A percentile compares a stretch with the other conserved stretches of the same genome.
Evolutionary conservation across 2,888 invertebrate genomes (phyloP).

Genomic region (Crematogaster levior): DNA sequence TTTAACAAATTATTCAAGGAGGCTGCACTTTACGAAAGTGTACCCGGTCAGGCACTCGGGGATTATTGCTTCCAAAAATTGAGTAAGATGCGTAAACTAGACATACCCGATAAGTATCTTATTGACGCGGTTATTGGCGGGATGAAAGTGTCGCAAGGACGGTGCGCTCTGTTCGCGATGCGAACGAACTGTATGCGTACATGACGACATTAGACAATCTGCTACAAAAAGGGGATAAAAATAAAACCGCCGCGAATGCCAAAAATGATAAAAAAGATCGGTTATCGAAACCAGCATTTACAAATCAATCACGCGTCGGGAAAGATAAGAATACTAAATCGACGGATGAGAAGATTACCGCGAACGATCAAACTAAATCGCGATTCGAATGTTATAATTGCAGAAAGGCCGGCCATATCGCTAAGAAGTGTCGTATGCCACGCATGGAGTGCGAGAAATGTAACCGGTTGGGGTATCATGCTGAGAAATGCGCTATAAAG

Average conservation of each 20-base stretch:
- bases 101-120: too few relatives aligned
- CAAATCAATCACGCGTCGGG: background rate
- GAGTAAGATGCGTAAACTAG: constrained; percentile 5
- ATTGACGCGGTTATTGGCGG: constrained; percentile 22
- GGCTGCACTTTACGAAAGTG: constrained; percentile 3
- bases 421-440: too few relatives aligned
- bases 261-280: background rate
- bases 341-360: background rate
- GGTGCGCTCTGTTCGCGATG: background rate
- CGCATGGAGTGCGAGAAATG: constrained; percentile 5
- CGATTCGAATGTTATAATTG: constrained; percentile 9
- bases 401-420: constrained; percentile 5
- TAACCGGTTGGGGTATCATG: background rate
- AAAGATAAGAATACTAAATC: background rate
- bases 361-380: too few relatives aligned
- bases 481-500: background rate
- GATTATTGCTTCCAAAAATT: constrained; percentile 34
- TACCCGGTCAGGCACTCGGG: constrained; percentile 1
- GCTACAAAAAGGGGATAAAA: background rate
- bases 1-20: constrained; percentile 23
- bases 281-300: background rate
- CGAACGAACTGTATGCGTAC: too few relatives aligned
- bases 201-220: background rate
- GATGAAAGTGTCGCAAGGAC: constrained; percentile 30
- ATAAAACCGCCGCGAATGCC: background rate